Evolutionary conservation across 2,113 vertebrate species (phyloP), one percentile per base, ranked within the genome.

Genomic region (Speoplatyrhinus poulsoni): DNA sequence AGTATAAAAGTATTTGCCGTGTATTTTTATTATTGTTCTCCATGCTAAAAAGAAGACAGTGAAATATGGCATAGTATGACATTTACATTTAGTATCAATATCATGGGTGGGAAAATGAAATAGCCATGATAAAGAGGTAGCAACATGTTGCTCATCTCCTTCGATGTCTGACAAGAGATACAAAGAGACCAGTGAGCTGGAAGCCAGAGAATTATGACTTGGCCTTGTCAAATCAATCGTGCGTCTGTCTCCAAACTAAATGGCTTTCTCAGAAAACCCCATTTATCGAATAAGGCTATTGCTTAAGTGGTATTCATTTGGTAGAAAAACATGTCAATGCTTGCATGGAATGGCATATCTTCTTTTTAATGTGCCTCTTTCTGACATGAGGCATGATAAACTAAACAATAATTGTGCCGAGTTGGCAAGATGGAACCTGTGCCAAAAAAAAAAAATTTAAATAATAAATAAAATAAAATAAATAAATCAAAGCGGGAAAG

Each of bases 241-340:
- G 77, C 65, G 86, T 72, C 65, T 65, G 64, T 26, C 56, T 64
- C 54, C 32, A 53, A 77, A 80, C 70, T 12, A 70, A 81, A 12
- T n/a, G 26, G 46, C 63, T 77, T 76, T 63, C 47, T 26, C 53
- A 72, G 60, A 64, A 62, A 71, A 78, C 19, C 36, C 65, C 62
- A 66, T 63, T 77, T 72, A 86, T 80, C 64, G 52, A 85, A 87
- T 86, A 61, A 81, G 72, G 19, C 64, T 50, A 57, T 77, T 76
- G 69, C 63, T 19, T 64, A 81, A 71, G 69, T 69, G 59, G 63
- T 49, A 79, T 66, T 86, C 52, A 90, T 84, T 81, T 15, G 46
- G 36, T 62, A 72, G 48, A 81, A 81, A 78, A 88, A 84, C 79
- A 79, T 13, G 70, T 76, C 0, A 12, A 59, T 55, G 56, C 26